These are phyloP conservation scores for Perdita meconis DNA, from an alignment of 2,888 invertebrate species.

Conservation along the genomic window DNA sequence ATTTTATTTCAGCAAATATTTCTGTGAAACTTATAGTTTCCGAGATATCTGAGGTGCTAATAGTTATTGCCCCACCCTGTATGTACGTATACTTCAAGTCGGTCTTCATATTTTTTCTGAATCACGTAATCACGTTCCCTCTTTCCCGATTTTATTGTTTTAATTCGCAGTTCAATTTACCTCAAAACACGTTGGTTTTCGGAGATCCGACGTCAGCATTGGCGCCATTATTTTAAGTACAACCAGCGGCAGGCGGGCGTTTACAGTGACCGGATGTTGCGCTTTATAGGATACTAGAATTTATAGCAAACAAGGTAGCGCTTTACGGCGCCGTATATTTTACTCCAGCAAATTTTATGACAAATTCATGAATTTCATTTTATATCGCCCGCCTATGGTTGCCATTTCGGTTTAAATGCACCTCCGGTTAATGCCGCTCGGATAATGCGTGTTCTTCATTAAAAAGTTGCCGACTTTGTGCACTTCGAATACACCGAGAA, in stretches of 20 bases:
- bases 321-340: slow-evolving; percentile 5
- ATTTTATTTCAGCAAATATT: too few species aligned
- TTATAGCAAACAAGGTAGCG: slow-evolving; percentile 3
- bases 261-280: background rate
- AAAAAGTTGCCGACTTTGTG: background rate
- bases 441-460: background rate
- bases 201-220: background rate
- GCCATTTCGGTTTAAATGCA: background rate
- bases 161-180: background rate
- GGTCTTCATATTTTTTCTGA: too few species aligned
- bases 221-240: slow-evolving; percentile 6
- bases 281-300: slow-evolving; percentile 9
- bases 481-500: background rate
- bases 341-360: slow-evolving; percentile 9
- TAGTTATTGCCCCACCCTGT: too few species aligned
- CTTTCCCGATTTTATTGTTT: background rate
- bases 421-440: too few species aligned
- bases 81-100: too few species aligned
- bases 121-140: background rate
- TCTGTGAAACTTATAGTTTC: too few species aligned
- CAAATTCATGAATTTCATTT: too few species aligned
- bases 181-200: background rate
- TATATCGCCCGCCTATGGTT: background rate
- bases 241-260: background rate
- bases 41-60: too few species aligned